These are phyloP conservation scores for Druceiella hillmani DNA, from an alignment of 2,888 invertebrate species.

Conservation along the genomic window DNA sequence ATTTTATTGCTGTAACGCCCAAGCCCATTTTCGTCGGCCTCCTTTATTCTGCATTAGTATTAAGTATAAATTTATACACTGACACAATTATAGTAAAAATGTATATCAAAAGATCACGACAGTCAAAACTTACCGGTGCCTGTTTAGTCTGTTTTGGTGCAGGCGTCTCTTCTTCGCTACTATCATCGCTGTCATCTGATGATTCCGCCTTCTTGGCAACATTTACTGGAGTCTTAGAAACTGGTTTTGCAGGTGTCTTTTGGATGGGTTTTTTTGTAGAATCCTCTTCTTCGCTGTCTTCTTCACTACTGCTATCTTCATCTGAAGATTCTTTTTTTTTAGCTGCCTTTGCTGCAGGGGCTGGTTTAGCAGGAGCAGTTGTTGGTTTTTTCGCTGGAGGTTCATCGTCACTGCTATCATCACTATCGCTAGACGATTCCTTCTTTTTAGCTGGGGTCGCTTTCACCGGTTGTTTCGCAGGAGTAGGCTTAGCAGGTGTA, in stretches of 20 bases:
- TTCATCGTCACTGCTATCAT: conserved; percentile 30
- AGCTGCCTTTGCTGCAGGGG: too few species aligned
- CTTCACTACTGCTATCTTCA: conserved; percentile 29
- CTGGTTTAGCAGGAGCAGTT: conserved; percentile 7
- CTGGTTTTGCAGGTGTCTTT: conserved; percentile 20
- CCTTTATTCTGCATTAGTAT: too few species aligned
- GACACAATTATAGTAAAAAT: too few species aligned
- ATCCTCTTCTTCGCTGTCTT: conserved; percentile 20
- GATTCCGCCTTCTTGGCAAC: conserved; percentile 30
- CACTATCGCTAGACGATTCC: conserved; percentile 21
- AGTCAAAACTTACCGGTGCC: conserved; percentile 16
- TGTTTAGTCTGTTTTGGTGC: conserved; percentile 7
- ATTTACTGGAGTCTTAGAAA: conserved; percentile 18
- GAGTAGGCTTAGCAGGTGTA: too few species aligned
- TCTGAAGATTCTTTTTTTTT: conserved; percentile 24
- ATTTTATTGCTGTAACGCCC: too few species aligned
- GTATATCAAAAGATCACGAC: too few species aligned
- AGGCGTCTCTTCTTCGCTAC: conserved; percentile 33
- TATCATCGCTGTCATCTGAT: conserved; percentile 37
- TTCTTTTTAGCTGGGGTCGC: conserved; percentile 23
- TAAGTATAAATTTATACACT: too few species aligned
- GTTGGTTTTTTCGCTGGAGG: conserved; percentile 6
- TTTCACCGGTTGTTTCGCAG: conserved; percentile 23
- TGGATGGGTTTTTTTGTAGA: not conserved
- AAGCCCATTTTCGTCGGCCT: too few species aligned